These are phyloP conservation scores for Diplolepis rosae DNA, from an alignment of 2,888 invertebrate species.

Conservation along the genomic window DNA sequence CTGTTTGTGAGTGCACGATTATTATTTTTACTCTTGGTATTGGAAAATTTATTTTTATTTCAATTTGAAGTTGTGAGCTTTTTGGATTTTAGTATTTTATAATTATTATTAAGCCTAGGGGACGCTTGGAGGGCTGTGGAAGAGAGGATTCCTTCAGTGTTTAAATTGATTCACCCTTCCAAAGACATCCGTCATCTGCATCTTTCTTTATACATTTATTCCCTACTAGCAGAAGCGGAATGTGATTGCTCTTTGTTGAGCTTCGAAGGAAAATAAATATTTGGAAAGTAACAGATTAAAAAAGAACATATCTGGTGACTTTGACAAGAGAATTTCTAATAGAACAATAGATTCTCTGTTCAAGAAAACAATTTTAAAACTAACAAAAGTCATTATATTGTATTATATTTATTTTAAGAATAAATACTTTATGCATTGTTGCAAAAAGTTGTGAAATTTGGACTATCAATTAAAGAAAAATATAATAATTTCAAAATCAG, in stretches of 20 bases:
- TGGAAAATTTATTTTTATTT: background rate
- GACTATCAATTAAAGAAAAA: too few species aligned
- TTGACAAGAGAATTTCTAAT: too few species aligned
- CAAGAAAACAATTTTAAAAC: too few species aligned
- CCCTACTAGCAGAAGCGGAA: background rate
- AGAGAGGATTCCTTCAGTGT: background rate
- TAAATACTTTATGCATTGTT: too few species aligned
- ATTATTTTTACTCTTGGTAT: too few species aligned
- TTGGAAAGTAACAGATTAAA: background rate
- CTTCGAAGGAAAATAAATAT: conserved; percentile 20
- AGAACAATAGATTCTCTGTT: too few species aligned
- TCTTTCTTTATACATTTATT: conserved; percentile 12
- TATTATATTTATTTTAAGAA: too few species aligned
- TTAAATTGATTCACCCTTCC: conserved; percentile 6
- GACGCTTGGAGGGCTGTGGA: background rate
- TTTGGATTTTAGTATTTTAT: too few species aligned
- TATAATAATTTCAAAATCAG: too few species aligned
- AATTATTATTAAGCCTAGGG: background rate
- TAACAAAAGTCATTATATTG: too few species aligned
- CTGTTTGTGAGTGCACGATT: too few species aligned
- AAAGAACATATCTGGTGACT: background rate
- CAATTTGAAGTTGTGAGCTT: background rate
- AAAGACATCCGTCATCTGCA: conserved; percentile 23
- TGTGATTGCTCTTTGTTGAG: background rate
- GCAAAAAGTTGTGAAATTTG: too few species aligned